phyloP scores from a whole-genome alignment of 2,888 invertebrate species.

The Watsonalla cultraria region DNA sequence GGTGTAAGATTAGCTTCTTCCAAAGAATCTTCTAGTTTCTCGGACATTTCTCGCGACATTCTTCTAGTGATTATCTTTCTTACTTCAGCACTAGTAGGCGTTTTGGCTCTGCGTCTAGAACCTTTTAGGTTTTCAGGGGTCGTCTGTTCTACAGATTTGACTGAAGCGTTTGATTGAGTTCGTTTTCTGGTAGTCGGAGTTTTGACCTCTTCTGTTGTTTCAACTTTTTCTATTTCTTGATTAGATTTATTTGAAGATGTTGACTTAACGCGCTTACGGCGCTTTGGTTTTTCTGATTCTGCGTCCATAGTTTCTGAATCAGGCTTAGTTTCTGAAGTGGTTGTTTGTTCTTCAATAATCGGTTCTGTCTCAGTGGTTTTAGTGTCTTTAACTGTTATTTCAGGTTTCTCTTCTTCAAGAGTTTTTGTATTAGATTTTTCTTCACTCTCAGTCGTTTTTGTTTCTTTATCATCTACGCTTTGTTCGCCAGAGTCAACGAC shows the following conservation, averaged over 20 bases:
- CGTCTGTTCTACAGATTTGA: slow-evolving; percentile 30
- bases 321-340: slow-evolving; percentile 9
- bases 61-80: slow-evolving; percentile 59
- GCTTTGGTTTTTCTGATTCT: slow-evolving; percentile 11
- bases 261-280: slow-evolving; percentile 20
- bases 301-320: slow-evolving; percentile 11
- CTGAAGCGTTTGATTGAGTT: slow-evolving; percentile 45
- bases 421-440: slow-evolving; percentile 7
- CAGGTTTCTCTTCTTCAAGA: slow-evolving; percentile 3
- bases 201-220: slow-evolving; percentile 24
- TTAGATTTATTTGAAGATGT: slow-evolving; percentile 21
- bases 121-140: not conserved
- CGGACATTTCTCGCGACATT: slow-evolving; percentile 56
- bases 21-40: slow-evolving; percentile 40
- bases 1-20: slow-evolving; percentile 51
- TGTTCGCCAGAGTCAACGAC: slow-evolving; percentile 5
- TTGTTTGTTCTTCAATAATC: slow-evolving; percentile 4
- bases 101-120: slow-evolving; percentile 37
- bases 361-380: not conserved
- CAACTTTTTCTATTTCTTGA: slow-evolving; percentile 10
- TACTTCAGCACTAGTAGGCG: slow-evolving; percentile 51
- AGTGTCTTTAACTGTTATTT: slow-evolving; percentile 8
- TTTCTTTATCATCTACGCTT: slow-evolving; percentile 2
- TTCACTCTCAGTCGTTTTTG: slow-evolving; percentile 8
- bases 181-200: slow-evolving; percentile 54